Evolutionary conservation across 2,113 vertebrate species (phyloP).

Genomic region (Microcebus murinus): DNA sequence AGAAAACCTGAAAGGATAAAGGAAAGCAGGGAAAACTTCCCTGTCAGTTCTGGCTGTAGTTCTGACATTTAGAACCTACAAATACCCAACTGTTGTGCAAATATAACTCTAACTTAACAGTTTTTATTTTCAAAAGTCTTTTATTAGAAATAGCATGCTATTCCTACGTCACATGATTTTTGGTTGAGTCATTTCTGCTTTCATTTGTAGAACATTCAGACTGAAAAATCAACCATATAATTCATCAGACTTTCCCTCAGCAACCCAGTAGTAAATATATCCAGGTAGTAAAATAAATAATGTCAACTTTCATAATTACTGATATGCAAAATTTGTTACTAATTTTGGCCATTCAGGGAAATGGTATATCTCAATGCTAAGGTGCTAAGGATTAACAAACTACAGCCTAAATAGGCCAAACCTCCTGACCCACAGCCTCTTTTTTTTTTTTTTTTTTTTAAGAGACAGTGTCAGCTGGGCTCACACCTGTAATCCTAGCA

Average conservation of each 20-base stretch:
- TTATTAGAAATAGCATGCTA: background rate
- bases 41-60: background rate
- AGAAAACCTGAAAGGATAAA: background rate
- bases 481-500: too few species aligned
- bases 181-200: background rate
- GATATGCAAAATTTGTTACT: background rate
- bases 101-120: background rate
- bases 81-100: background rate
- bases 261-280: slow-evolving; percentile 9
- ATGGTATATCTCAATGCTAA: background rate
- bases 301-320: background rate
- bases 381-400: background rate
- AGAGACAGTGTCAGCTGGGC: too few species aligned
- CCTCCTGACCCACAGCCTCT: background rate
- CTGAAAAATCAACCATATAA: background rate
- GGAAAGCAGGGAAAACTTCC: background rate
- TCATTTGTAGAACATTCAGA: background rate
- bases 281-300: background rate
- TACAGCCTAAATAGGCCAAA: background rate
- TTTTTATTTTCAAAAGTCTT: background rate
- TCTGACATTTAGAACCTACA: background rate
- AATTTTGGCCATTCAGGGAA: background rate
- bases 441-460: background rate
- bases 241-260: background rate
- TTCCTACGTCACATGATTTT: background rate